Percentiles rank a stretch among this genome's conserved stretches.
phyloP scores from a whole-genome alignment of 2,888 invertebrate species.

The Hydriomena furcata region DNA sequence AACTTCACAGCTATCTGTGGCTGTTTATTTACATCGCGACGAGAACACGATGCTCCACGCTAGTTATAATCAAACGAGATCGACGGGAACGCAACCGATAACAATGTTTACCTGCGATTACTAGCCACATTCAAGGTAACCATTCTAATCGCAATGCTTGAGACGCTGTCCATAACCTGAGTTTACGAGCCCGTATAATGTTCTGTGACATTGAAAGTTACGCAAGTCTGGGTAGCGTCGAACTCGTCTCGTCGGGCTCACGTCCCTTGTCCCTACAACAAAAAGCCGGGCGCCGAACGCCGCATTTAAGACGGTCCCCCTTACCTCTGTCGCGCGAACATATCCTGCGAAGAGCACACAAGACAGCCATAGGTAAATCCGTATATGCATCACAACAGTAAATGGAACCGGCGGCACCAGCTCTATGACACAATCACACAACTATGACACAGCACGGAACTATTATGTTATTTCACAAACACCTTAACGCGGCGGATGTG shows the following conservation, averaged over 20 bases:
- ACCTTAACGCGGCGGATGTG: constrained; percentile 73
- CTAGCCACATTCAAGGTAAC: constrained; percentile 71
- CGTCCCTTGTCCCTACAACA: constrained; percentile 55
- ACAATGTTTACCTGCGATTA: constrained; percentile 76
- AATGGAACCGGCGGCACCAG: constrained; percentile 68
- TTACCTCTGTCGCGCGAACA: constrained; percentile 90
- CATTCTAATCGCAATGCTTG: constrained; percentile 42
- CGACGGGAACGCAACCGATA: constrained; percentile 65
- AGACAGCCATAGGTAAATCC: constrained; percentile 89
- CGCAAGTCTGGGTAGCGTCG: constrained; percentile 62
- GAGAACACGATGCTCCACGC: constrained; percentile 37
- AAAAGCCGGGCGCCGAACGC: constrained; percentile 76
- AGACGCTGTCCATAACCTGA: constrained; percentile 32
- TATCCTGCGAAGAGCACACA: constrained; percentile 89
- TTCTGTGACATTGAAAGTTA: constrained; percentile 77
- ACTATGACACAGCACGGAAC: constrained; percentile 75
- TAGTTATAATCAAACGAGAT: constrained; percentile 61
- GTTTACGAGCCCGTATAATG: constrained; percentile 37
- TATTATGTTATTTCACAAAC: constrained; percentile 80
- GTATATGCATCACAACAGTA: constrained; percentile 88
- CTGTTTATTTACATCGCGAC: constrained; percentile 51
- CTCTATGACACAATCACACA: constrained; percentile 70
- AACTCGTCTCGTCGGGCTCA: constrained; percentile 36
- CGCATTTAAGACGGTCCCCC: constrained; percentile 80
- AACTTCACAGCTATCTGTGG: constrained; percentile 23